These are phyloP conservation scores for Apomyelois bistriatella DNA, from an alignment of 2,888 invertebrate genomes.

Conservation along the genomic window DNA sequence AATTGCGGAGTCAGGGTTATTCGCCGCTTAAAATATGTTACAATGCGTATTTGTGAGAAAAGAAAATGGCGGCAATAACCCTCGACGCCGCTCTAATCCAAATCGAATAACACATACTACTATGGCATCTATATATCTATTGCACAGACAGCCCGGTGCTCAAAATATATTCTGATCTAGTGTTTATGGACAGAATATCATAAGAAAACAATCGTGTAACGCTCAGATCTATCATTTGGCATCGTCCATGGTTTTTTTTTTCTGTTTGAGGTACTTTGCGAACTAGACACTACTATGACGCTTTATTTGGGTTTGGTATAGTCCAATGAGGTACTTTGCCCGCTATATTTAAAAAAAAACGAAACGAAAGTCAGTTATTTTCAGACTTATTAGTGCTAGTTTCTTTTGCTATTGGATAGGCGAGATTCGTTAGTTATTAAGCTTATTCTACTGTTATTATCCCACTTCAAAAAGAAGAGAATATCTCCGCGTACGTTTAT, in stretches of 20 bases:
- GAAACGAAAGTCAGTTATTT: too few species aligned
- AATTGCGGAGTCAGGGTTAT: not conserved
- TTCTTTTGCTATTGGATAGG: too few species aligned
- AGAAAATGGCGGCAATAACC: not conserved
- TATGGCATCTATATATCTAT: constrained; percentile 20
- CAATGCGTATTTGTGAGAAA: not conserved
- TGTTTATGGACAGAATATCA: constrained; percentile 30
- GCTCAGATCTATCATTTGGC: constrained; percentile 9
- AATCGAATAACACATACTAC: constrained; percentile 8
- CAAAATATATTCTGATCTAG: constrained; percentile 14
- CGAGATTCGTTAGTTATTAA: too few species aligned
- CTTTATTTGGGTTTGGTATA: not conserved
- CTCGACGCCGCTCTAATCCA: not conserved
- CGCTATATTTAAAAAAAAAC: not conserved
- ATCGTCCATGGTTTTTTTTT: not conserved
- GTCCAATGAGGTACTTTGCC: not conserved
- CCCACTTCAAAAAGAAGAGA: too few species aligned
- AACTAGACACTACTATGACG: not conserved
- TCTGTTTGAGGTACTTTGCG: not conserved
- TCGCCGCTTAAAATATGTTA: not conserved
- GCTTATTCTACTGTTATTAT: too few species aligned
- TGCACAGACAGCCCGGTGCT: constrained; percentile 15
- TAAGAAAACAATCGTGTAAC: constrained; percentile 28
- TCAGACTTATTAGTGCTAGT: too few species aligned
- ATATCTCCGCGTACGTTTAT: too few species aligned